Evolutionary conservation across 2,797 vertebrate species (phyloP).

Genomic region (Knipowitschia caucasica): DNA sequence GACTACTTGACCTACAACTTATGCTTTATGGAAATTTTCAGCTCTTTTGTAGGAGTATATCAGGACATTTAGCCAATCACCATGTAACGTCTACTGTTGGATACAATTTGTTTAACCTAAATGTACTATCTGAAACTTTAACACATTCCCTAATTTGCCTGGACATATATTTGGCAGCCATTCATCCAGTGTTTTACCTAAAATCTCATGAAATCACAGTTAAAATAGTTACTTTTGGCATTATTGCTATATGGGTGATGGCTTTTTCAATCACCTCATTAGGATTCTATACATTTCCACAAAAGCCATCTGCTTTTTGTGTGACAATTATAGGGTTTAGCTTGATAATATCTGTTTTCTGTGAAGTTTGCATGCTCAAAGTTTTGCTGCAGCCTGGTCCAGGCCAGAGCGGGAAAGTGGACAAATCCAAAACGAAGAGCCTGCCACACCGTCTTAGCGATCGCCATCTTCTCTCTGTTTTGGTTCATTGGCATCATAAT

Average conservation of each 20-base stretch:
- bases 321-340: not conserved
- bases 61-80: not conserved
- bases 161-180: conserved; percentile 33
- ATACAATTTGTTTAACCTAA: rapidly evolving
- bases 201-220: not conserved
- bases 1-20: conserved; percentile 12
- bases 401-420: not conserved
- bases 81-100: not conserved
- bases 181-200: conserved; percentile 33
- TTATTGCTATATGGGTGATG: conserved; percentile 12
- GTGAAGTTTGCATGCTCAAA: not conserved
- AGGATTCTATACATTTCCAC: not conserved
- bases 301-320: rapidly evolving
- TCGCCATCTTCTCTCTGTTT: not conserved
- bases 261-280: rapidly evolving
- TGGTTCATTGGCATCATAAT: not conserved
- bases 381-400: not conserved
- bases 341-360: not conserved
- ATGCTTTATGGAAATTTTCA: not conserved
- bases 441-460: not conserved
- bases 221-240: conserved; percentile 12
- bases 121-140: not conserved
- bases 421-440: not conserved
- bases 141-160: conserved; percentile 18
- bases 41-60: not conserved